Conservation (phyloP, 1,140 invertebrate genomes). For the Pseudomyrmex sp. region DNA sequence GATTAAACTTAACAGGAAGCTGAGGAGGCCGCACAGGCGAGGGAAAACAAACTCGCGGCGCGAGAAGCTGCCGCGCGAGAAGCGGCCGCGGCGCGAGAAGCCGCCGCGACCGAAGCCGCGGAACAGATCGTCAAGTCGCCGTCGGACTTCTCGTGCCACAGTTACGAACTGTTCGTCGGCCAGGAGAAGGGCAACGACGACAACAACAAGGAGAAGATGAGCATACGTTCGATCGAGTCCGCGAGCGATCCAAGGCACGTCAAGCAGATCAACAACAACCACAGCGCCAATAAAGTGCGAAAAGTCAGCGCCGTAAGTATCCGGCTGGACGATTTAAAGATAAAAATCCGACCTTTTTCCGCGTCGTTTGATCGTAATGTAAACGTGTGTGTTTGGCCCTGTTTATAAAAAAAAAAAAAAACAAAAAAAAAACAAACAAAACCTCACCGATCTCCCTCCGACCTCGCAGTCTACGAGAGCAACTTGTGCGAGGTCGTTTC, state of each 20-base stretch:
- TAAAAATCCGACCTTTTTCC: conserved; percentile 43
- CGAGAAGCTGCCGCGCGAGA: conserved; percentile 84
- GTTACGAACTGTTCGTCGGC: conserved; percentile 95
- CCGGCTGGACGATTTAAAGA: conserved; percentile 30
- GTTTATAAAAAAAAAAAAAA: background rate
- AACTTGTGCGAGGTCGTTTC: conserved; percentile 66
- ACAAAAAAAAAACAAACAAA: background rate
- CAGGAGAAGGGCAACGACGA: conserved; percentile 94
- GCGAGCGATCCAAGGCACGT: conserved; percentile 92
- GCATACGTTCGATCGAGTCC: conserved; percentile 94
- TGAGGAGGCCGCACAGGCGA: conserved; percentile 91
- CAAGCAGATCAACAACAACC: conserved; percentile 83
- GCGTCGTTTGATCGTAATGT: conserved; percentile 62
- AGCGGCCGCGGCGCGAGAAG: conserved; percentile 87
- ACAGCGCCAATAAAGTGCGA: conserved; percentile 88
- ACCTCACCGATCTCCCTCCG: conserved; percentile 13
- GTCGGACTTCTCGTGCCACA: conserved; percentile 94
- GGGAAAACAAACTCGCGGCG: conserved; percentile 90
- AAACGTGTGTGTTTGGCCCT: conserved; percentile 50
- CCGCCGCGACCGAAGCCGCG: conserved; percentile 84
- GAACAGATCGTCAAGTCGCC: conserved; percentile 92
- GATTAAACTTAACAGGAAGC: conserved; percentile 88
- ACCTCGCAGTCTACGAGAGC: conserved; percentile 70
- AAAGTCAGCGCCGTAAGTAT: conserved; percentile 96
- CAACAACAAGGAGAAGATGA: conserved; percentile 96